Base-by-base conservation (phyloP, 2,113 vertebrate species). In the Rissa tridactyla region DNA sequence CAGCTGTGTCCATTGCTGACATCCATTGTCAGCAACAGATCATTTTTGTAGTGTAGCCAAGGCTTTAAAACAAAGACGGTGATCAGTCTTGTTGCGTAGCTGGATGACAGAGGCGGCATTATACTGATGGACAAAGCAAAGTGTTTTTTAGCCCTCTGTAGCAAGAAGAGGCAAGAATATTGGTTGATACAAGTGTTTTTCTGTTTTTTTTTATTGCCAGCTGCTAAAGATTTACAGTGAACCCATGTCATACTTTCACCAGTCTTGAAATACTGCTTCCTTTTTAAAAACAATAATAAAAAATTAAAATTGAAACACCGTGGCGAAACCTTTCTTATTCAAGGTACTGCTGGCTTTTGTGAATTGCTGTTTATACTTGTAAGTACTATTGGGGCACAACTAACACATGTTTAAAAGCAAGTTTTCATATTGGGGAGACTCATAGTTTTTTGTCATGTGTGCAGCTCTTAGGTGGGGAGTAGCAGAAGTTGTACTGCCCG, bases 11-110 rank as follows among this genome's bases (percentile, higher is more conserved):
- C 16, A 34, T 79, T 90, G 82, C 93, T 93, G 88, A 85, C 84
- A 91, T 68, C 86, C 94, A 92, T 85, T 94, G 86, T 94, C 84
- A 96, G 95, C 92, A 69, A 66, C 92, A 95, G 47, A 91, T 95
- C 82, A 91, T 94, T 91, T 90, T 70, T 96, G 94, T 95, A 86
- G 68, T n/a, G 19, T 62, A 90, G 94, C 92, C 95, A 92, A 87
- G 46, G 44, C 36, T 94, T 84, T 87, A 65, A 83, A 89, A 96
- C 96, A 95, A 95, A 86, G 92, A 17, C 13, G 0, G 52, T 92
- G 70, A 95, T 94, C 83, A 94, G 90, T 86, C 80, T 78, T 88
- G 72, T 81, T 78, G 72, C 76, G 55, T 69, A 82, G 90, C 94
- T 94, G 0, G 2, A 73, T 89, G 83, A 94, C 92, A 96, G 94